A percentile compares a stretch with the other conserved stretches of the same genome.
Evolutionary conservation across 2,888 invertebrate genomes (phyloP).

Genomic region (Spatulosminthurus flaviceps): DNA sequence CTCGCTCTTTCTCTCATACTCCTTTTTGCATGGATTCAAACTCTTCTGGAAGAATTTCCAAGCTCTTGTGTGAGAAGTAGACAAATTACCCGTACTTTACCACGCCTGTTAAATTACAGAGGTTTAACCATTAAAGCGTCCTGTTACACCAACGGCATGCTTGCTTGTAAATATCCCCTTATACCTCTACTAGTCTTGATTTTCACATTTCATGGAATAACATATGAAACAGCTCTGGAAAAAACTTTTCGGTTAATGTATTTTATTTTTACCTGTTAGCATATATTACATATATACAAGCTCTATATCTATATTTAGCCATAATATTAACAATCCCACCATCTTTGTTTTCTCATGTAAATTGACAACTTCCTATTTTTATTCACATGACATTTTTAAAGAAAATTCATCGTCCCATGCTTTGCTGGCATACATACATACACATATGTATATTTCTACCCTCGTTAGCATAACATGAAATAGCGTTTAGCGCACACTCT

Average conservation of each 20-base stretch:
- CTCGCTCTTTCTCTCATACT: too few relatives aligned
- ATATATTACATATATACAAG: too few relatives aligned
- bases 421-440: background rate
- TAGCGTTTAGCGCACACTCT: too few relatives aligned
- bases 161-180: slow-evolving; percentile 4
- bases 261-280: too few relatives aligned
- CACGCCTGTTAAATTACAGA: slow-evolving; percentile 45
- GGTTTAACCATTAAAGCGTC: slow-evolving; percentile 36
- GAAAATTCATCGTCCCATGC: slow-evolving; percentile 33
- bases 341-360: background rate
- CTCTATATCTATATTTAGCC: too few relatives aligned
- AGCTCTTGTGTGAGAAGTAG: slow-evolving; percentile 21
- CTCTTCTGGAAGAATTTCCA: slow-evolving; percentile 31
- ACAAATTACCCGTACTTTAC: slow-evolving; percentile 41
- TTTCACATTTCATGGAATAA: slow-evolving; percentile 20
- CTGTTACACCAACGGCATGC: slow-evolving; percentile 44
- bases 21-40: background rate
- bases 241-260: too few relatives aligned
- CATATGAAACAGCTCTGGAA: too few relatives aligned
- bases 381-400: slow-evolving; percentile 35
- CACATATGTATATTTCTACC: too few relatives aligned
- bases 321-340: too few relatives aligned
- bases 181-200: slow-evolving; percentile 19
- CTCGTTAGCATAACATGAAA: too few relatives aligned
- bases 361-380: slow-evolving; percentile 35